phyloP scores from a whole-genome alignment of 2,888 invertebrate species.

The Sycophila texana region DNA sequence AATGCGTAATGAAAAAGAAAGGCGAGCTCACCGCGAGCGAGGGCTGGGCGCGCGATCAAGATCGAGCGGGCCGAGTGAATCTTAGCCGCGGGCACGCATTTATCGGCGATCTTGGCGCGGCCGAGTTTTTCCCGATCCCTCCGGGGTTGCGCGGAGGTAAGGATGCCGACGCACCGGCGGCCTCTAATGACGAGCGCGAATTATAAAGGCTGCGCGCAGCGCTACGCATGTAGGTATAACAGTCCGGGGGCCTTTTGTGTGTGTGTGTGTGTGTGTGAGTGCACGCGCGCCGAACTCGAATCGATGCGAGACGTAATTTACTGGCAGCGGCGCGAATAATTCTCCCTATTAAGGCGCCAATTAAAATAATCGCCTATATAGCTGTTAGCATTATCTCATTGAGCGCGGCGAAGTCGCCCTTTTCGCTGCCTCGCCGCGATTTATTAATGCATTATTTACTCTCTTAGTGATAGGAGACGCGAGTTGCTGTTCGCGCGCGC shows the following conservation, averaged over 20 bases:
- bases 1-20: slow-evolving; percentile 63
- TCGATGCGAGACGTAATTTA: slow-evolving; percentile 49
- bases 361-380: slow-evolving; percentile 52
- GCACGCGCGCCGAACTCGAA: slow-evolving; percentile 28
- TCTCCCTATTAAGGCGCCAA: slow-evolving; percentile 45
- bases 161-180: slow-evolving; percentile 2
- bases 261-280: neutral
- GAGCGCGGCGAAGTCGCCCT: slow-evolving; percentile 8
- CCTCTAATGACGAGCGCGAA: slow-evolving; percentile 40
- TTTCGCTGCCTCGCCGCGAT: neutral
- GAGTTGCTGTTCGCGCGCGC: neutral
- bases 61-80: slow-evolving; percentile 59
- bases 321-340: slow-evolving; percentile 48
- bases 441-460: slow-evolving; percentile 56
- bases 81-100: slow-evolving; percentile 64
- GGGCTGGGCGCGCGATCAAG: slow-evolving; percentile 61
- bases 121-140: slow-evolving; percentile 68
- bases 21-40: slow-evolving; percentile 19
- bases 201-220: slow-evolving; percentile 3
- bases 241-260: too few species aligned
- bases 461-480: slow-evolving; percentile 33
- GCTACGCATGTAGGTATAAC: too few species aligned
- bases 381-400: slow-evolving; percentile 32
- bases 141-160: neutral
- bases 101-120: slow-evolving; percentile 68